Base-by-base conservation (phyloP, 1,140 invertebrate species). In the Papilio machaon region DNA sequence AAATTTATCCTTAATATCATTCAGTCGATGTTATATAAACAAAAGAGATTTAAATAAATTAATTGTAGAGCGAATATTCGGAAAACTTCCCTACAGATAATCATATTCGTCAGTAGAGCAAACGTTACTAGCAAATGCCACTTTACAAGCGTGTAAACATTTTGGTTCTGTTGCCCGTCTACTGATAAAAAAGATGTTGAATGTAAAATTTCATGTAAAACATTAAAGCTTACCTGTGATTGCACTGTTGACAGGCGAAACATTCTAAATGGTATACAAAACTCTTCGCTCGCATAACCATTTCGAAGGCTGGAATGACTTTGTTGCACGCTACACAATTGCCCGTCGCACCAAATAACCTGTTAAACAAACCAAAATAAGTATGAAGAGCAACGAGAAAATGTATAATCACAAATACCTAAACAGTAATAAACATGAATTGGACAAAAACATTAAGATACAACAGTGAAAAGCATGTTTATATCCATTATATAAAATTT, bases 261-360 rank as follows among this genome's bases (percentile, higher is more conserved):
- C 98, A 99, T 92, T 99, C 98, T 89, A 99, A 96, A 95, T 99
- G 98, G 94, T 99, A 99, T 77, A 99, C 98, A 95, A 99, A 99
- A 86, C 97, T 97, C 92, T 98, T 97, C 19, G 98, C 98, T 93
- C 98, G 96, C 98, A 99, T 99, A 82, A 99, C 98, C 98, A 99
- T 98, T 95, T 99, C 98, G 95, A 99, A 99, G 67, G 98, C 98
- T 30, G 98, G 98, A 91, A 99, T 99, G 86, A 97, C 97, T 96
- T 99, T 98, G 91, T 97, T 97, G 93, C 97, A 98, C 19, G 98
- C 98, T 76, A 98, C 97, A 94, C 98, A 99, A 92, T 98, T 97
- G 80, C 98, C 98, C 10, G 98, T 99, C 85, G 97, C 98, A 73
- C 98, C 98, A 92, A 99, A 99, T 94, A 99, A 96, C 95, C 98